Base-by-base conservation (phyloP, 2,888 invertebrate species). In the Blastobasis lacticolella region DNA sequence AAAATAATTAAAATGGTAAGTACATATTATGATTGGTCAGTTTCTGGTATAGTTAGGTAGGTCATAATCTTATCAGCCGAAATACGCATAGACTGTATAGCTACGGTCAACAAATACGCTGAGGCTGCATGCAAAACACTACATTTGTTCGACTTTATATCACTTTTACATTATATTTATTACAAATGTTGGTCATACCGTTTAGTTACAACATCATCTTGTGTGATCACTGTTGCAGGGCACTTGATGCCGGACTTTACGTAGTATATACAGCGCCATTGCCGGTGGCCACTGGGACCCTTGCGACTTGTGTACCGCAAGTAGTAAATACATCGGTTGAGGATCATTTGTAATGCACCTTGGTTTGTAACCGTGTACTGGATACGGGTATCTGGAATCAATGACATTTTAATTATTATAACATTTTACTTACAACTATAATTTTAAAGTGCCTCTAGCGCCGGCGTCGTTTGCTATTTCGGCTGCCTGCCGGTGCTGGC, bases 341-440 rank as follows among this genome's bases (percentile, higher is more conserved):
- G 57, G 9, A 88, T 84, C 74, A 88, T 76, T 53, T 88, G 88
- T 36, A 88, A 59, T 0, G 81, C 80, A 54, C 88, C 88, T 49
- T 82, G 86, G 58, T 84, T 87, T 1, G 88, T 86, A 4, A 87
- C 76, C 0, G 88, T 88, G 69, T 78, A 88, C 57, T 85, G 88
- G 50, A 83, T 69, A 4, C 59, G 57, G 5, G 57, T 54, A 8
- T 52, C 56, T 49, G 44, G 0, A 46, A 47, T 6, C 37, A 46
- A 41, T 8, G 4, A 8, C 9, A 41, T 8, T 41, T 41, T 9
- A 41, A 9, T n/a, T n/a, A n/a, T n/a, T n/a, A n/a, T n/a, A n/a
- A n/a, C n/a, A n/a, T n/a, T n/a, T n/a, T n/a, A n/a, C n/a, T n/a
- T n/a, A n/a, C n/a, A n/a, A n/a, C n/a, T n/a, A n/a, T n/a, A n/a